A percentile compares a stretch with the other conserved stretches of the same genome.
phyloP scores from a whole-genome alignment of 2,797 vertebrate species.

The Catharus ustulatus region DNA sequence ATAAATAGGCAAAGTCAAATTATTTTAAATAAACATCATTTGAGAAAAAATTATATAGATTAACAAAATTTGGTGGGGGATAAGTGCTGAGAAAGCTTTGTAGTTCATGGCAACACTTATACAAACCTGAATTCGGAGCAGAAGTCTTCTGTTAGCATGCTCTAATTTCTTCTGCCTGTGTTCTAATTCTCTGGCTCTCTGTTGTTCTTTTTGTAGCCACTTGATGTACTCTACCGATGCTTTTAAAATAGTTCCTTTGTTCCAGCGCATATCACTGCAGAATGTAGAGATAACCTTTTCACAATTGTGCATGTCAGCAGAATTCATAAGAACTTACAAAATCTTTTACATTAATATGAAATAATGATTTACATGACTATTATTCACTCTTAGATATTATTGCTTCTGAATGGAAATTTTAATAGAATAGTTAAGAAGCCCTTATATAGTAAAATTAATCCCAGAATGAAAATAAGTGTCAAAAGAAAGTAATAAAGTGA shows the following conservation, averaged over 20 bases:
- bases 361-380: conserved; percentile 97
- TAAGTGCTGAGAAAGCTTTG: conserved; percentile 11
- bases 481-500: conserved; percentile 90
- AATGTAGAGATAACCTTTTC: conserved; percentile 89
- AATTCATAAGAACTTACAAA: conserved; percentile 90
- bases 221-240: conserved; percentile 99
- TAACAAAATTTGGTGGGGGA: conserved; percentile 19
- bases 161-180: conserved; percentile 96
- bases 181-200: conserved; percentile 93
- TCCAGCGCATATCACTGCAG: conserved; percentile 99
- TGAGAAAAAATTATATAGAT: conserved; percentile 6
- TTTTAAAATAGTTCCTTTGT: conserved; percentile 99
- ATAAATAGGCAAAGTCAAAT: conserved; percentile 17
- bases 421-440: conserved; percentile 99
- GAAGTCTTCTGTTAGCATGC: conserved; percentile 90
- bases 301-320: conserved; percentile 87
- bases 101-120: not conserved
- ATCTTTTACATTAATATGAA: conserved; percentile 95
- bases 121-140: conserved; percentile 96
- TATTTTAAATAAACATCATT: conserved; percentile 24
- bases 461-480: conserved; percentile 96
- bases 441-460: conserved; percentile 99
- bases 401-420: conserved; percentile 97
- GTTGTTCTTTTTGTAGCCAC: conserved; percentile 99
- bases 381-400: conserved; percentile 99